A percentile compares a stretch with the other conserved stretches of the same genome.
These are phyloP conservation scores for Scaptomyza flava DNA, from an alignment of 2,888 invertebrate genomes.

Conservation along the genomic window DNA sequence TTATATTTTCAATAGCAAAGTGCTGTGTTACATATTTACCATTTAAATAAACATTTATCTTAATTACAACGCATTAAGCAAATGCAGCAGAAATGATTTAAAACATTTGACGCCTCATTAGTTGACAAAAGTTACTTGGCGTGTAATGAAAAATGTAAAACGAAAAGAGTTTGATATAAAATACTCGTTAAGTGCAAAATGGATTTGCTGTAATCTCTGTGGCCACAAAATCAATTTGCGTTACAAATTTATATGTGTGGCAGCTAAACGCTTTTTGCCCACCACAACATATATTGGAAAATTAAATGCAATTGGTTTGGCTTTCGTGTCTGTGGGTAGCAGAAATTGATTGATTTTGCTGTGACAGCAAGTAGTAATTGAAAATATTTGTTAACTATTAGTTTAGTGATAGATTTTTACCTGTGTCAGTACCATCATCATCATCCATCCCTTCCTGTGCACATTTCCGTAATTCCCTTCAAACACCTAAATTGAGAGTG, in stretches of 20 bases:
- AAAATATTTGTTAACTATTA: conserved; percentile 78
- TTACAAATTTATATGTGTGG: conserved; percentile 56
- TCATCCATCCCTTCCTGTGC: conserved; percentile 65
- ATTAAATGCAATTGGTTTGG: conserved; percentile 72
- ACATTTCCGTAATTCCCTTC: conserved; percentile 60
- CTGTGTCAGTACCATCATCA: conserved; percentile 39
- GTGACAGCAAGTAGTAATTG: conserved; percentile 77
- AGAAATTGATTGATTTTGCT: conserved; percentile 75
- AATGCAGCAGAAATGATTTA: conserved; percentile 60
- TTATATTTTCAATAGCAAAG: conserved; percentile 24
- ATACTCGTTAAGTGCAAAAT: conserved; percentile 51
- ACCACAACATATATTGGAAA: conserved; percentile 42
- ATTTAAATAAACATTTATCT: conserved; percentile 38
- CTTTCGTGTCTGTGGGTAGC: conserved; percentile 56
- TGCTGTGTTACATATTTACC: conserved; percentile 15
- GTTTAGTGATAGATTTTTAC: conserved; percentile 52
- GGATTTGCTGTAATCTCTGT: conserved; percentile 74
- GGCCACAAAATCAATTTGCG: conserved; percentile 77
- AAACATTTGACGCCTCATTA: conserved; percentile 68
- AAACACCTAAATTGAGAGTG: conserved; percentile 15
- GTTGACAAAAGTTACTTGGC: conserved; percentile 41
- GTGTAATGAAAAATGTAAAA: conserved; percentile 20
- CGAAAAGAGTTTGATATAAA: conserved; percentile 34
- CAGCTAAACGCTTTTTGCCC: conserved; percentile 30
- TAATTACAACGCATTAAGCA: conserved; percentile 64